phyloP scores from a whole-genome alignment of 2,113 vertebrate genomes.

The Strigops habroptila region DNA sequence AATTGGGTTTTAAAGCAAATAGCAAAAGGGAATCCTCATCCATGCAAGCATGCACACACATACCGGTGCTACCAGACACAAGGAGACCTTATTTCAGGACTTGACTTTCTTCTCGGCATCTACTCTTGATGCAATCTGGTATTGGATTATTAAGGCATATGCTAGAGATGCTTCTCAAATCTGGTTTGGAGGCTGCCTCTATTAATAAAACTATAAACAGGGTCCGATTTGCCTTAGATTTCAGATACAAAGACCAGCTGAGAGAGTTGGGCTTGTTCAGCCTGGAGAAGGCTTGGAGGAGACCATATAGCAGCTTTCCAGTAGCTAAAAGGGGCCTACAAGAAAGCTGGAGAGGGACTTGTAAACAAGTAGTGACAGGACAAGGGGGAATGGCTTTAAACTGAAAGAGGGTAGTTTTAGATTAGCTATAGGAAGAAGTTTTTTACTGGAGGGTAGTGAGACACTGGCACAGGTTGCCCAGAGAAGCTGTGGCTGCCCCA shows the following conservation, averaged over 20 bases:
- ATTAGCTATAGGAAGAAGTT: background rate
- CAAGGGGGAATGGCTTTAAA: background rate
- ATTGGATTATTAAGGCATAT: background rate
- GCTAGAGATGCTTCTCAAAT: background rate
- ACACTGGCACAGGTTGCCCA: background rate
- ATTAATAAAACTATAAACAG: background rate
- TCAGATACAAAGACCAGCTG: background rate
- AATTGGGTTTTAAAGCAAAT: background rate
- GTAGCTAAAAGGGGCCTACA: background rate
- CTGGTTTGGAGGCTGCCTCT: background rate
- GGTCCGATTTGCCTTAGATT: background rate
- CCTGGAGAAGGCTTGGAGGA: background rate
- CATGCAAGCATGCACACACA: background rate
- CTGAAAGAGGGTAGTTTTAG: background rate
- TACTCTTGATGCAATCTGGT: background rate
- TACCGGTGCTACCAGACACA: background rate
- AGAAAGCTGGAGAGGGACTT: background rate
- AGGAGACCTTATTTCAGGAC: background rate
- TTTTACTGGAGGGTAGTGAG: background rate
- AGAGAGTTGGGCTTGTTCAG: background rate
- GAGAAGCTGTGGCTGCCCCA: background rate
- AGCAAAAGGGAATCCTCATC: background rate
- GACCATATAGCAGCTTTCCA: background rate
- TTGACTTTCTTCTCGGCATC: background rate
- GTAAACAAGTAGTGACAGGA: background rate